Base-by-base conservation (phyloP, 2,113 vertebrate species). In the Leucopternis melanops region DNA sequence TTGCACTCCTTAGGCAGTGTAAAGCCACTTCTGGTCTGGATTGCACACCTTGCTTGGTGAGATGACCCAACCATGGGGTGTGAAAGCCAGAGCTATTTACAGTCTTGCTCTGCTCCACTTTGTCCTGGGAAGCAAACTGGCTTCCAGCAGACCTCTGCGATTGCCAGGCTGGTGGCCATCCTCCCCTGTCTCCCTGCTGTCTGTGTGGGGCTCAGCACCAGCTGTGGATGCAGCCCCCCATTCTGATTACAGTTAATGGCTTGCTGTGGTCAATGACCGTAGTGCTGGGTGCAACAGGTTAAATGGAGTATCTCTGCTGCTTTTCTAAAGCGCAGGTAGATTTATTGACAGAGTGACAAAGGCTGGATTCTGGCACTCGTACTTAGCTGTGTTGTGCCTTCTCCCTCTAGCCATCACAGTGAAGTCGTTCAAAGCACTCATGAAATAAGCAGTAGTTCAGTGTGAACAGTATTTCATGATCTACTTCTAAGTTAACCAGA, bases 361-460 rank as follows among this genome's bases (percentile, higher is more conserved):
- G 58, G 32, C 80, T 52, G 63, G 32, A 27, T 67, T 54, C 47
- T 42, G 70, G 44, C n/a, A 10, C 66, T 32, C 0, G 0, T 25
- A 6, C 62, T 11, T 32, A 45, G 72, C 59, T 61, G 12, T 3
- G 44, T 0, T 2, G 13, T 65, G 71, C 42, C 74, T 83, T 72
- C 49, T 55, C 34, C 54, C 80, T 58, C 23, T 4, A 14, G 66
- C 42, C 31, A 16, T 36, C 18, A 5, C 54, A 19, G 27, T 0
- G 1, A 69, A 59, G 66, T 14, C 3, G 1, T 44, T 66, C 66
- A 80, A 7, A 90, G 44, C 0, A 0, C 36, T 70, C 34, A 9
- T 16, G 55, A 52, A 54, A 34, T 18, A 29, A 34, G 22, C 40
- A 47, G 8, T 9, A 47, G 21, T 40, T 80, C n/a, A 16, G 40